These are phyloP conservation scores for Mythimna lalbum DNA, from an alignment of 2,888 invertebrate species.

Conservation along the genomic window DNA sequence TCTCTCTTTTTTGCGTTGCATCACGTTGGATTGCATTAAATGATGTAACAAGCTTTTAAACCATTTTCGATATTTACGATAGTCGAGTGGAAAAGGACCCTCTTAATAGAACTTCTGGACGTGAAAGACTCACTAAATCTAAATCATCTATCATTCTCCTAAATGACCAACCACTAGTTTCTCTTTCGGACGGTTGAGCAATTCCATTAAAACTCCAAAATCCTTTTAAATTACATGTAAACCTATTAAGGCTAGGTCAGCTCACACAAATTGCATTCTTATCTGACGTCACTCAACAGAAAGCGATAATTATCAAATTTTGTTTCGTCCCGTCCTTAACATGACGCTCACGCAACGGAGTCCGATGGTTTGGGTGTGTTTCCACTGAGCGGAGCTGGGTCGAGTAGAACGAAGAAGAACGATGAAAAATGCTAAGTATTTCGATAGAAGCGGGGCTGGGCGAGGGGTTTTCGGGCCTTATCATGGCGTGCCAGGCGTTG, in stretches of 20 bases:
- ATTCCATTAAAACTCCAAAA: not conserved
- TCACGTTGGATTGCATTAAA: no score
- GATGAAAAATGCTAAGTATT: no score
- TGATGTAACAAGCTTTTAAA: no score
- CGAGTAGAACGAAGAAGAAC: no score
- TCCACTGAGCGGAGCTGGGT: no score
- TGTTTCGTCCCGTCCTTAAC: slow-evolving; percentile 26
- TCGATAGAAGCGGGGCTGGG: no score
- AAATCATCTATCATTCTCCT: not conserved
- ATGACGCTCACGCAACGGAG: slow-evolving; percentile 31
- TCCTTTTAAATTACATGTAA: slow-evolving; percentile 3
- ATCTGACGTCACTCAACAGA: slow-evolving; percentile 39
- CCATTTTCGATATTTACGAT: no score
- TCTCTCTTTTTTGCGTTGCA: no score
- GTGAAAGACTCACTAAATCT: not conserved
- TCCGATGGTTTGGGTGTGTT: slow-evolving; percentile 8
- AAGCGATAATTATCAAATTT: slow-evolving; percentile 45
- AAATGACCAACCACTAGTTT: not conserved
- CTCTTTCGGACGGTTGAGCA: not conserved
- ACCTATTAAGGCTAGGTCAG: slow-evolving; percentile 17
- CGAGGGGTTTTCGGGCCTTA: no score
- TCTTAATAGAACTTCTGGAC: no score
- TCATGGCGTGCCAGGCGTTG: no score
- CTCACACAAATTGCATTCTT: slow-evolving; percentile 26
- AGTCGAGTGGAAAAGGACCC: no score